phyloP scores from a whole-genome alignment of 2,888 invertebrate genomes.

The Diogma glabrata region DNA sequence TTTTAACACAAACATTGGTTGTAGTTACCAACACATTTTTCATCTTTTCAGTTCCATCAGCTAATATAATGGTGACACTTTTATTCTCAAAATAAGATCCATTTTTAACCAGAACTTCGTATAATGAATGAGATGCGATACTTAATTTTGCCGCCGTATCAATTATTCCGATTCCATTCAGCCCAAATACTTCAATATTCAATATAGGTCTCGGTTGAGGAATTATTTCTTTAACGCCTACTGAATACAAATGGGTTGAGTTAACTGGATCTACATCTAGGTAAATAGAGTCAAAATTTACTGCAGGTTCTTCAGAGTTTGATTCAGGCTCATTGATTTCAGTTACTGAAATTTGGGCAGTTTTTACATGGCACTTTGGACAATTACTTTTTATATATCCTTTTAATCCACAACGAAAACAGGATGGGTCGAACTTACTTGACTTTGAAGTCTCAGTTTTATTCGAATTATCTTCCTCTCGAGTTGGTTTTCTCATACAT shows the following conservation, averaged over 20 bases:
- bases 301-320: not conserved
- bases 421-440: not conserved
- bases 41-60: not conserved
- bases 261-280: too few species aligned
- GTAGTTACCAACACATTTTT: not conserved
- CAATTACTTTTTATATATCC: not conserved
- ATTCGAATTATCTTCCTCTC: too few species aligned
- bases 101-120: not conserved
- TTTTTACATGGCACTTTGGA: too few species aligned
- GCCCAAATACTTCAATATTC: not conserved
- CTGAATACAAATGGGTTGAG: too few species aligned
- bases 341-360: too few species aligned
- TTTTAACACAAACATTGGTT: slow-evolving; percentile 11
- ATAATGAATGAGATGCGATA: not conserved
- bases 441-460: too few species aligned
- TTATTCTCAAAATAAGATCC: not conserved
- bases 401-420: not conserved
- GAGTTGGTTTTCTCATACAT: not conserved
- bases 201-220: not conserved
- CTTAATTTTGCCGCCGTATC: not conserved
- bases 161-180: not conserved
- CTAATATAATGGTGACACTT: slow-evolving; percentile 10
- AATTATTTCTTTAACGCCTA: too few species aligned
- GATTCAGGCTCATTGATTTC: not conserved
- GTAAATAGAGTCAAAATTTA: not conserved